Percentiles rank a stretch among this genome's conserved stretches.
phyloP scores from a whole-genome alignment of 2,113 vertebrate species.

The Motacilla alba region DNA sequence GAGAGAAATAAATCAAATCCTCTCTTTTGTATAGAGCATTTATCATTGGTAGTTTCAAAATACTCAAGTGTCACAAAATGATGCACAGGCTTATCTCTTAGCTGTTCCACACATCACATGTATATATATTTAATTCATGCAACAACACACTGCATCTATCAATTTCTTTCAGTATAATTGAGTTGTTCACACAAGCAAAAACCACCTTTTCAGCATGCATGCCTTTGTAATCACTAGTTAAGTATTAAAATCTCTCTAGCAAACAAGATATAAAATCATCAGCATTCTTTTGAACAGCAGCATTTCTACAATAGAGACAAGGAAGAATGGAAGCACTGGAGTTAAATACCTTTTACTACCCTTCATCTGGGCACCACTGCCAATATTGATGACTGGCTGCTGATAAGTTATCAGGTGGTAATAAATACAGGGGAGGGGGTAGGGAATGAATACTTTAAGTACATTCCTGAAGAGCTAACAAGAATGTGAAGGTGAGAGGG shows the following conservation, averaged over 20 bases:
- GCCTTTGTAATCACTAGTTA: neutral
- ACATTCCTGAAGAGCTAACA: neutral
- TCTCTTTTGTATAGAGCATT: neutral
- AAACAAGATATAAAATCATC: neutral
- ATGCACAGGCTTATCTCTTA: neutral
- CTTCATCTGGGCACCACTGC: neutral
- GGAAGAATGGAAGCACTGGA: neutral
- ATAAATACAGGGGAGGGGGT: neutral
- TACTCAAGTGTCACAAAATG: neutral
- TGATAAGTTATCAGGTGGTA: neutral
- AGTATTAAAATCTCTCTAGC: neutral
- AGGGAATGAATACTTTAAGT: neutral
- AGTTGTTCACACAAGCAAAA: neutral
- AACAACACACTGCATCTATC: neutral
- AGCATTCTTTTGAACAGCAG: neutral
- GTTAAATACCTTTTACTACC: neutral
- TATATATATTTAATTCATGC: neutral
- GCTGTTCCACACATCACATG: neutral
- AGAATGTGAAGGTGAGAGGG: neutral
- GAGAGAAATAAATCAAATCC: neutral
- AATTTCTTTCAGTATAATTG: neutral
- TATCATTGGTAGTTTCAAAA: neutral
- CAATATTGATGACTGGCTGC: neutral
- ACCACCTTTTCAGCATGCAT: neutral
- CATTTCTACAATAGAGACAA: neutral